Base-by-base conservation (phyloP, 2,113 vertebrate genomes). In the Dasyprocta punctata region DNA sequence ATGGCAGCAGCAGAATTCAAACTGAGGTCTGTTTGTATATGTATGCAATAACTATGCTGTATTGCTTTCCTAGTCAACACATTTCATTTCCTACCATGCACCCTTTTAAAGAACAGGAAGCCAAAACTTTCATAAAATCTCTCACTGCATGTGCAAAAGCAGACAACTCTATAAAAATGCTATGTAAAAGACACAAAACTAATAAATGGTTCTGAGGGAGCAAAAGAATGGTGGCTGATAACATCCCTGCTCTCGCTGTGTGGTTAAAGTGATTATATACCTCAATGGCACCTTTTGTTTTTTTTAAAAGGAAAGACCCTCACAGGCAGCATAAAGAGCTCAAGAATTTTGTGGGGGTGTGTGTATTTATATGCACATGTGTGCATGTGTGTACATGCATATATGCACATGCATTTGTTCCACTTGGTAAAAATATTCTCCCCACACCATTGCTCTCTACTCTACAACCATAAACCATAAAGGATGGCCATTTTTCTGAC, bases 21-120 rank as follows among this genome's bases (percentile, higher is more conserved):
- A 90, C 14, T 71, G 52, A 85, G n/a, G 28, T 33, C 38, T 94
- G 30, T 67, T 61, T 86, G 36, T 88, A 44, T 36, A 14, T 69
- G 12, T 86, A 22, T 44, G 10, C 49, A 33, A 49, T 19, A 54
- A 83, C n/a, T 30, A 22, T 52, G 63, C 63, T 54, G 33, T 81
- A 13, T 54, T 90, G 63, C 38, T 94, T 95, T 90, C 54, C 61
- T 90, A 54, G 60, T 65, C 36, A 56, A 17, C 11, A 24, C 65
- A 54, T 71, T 20, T 87, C 7, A 13, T 36, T 36, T 47, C 60
- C 52, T 56, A 33, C 60, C 54, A 52, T 67, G n/a, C 54, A 61
- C 78, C 28, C 47, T 94, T 78, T 86, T 71, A 94, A 78, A 89
- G 60, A 71, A 36, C 90, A 89, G 36, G 80, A 47, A 89, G 38